Base-by-base conservation (phyloP, 2,797 vertebrate species). In the Nannoperca australis region DNA sequence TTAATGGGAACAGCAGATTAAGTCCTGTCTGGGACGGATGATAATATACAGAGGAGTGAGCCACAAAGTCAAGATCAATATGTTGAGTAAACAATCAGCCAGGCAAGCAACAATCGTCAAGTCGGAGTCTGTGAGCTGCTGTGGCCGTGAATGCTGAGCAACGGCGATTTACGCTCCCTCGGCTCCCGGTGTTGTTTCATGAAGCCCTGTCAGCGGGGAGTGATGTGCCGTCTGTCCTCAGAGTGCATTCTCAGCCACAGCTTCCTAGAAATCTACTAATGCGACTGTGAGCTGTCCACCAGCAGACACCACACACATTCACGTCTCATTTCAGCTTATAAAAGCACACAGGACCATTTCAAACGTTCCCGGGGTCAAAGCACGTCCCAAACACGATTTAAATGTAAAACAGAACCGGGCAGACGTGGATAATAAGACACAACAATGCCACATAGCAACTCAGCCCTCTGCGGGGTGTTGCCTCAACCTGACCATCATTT, bases 1-100 rank as follows among this genome's bases (percentile, higher is more conserved):
- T 79, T 93, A 93, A 93, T 85, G 77, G 88, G 85, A 83, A 85
- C 77, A 84, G 85, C 83, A 92, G 91, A 94, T 95, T 93, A 94
- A 77, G 67, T 74, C 64, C 49, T 87, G 88, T 87, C 90, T 93
- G 93, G 83, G 82, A 79, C 49, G 73, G 68, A 81, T 90, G 94
- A 94, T 93, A 92, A 86, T 83, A 82, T 70, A 81, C 68, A 78
- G 78, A 74, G 62, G 42, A 83, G 75, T 8, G 51, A 88, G 76
- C 74, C 64, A 65, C 73, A 27, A 64, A 82, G 77, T 70, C 79
- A 84, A 81, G 78, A 87, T 86, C 67, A 78, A 88, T 89, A 82
- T 62, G 78, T 51, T 5, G 71, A 72, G 74, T 66, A 76, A 89
- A 89, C 73, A 83, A 79, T 77, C 73, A 56, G 56, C 62, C 65